phyloP scores from a whole-genome alignment of 2,888 invertebrate species.

The Linnaemya vulpina region DNA sequence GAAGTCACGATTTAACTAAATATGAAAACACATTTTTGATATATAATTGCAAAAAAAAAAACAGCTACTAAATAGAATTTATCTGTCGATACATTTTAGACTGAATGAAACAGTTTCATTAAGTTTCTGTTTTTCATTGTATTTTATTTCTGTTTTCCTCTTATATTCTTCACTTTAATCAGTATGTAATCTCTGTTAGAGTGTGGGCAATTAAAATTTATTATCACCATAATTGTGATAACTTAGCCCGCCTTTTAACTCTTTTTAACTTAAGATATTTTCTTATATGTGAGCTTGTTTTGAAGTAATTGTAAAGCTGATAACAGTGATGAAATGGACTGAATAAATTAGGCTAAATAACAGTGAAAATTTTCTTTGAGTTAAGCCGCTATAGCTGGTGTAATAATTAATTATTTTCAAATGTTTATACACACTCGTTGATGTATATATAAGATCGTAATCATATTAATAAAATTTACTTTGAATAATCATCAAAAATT shows the following conservation, averaged over 20 bases:
- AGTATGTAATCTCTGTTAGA: constrained; percentile 54
- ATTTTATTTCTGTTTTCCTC: neutral
- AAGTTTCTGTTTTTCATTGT: neutral
- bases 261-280: constrained; percentile 5
- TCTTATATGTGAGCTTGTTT: neutral
- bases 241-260: neutral
- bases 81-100: constrained; percentile 39
- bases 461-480: no score
- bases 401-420: no score
- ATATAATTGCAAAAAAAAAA: constrained; percentile 37
- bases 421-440: no score
- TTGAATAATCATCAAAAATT: no score
- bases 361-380: no score
- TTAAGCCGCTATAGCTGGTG: no score
- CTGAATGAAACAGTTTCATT: constrained; percentile 32
- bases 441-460: no score
- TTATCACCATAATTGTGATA: constrained; percentile 56
- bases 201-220: constrained; percentile 57
- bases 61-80: neutral
- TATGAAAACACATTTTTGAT: constrained; percentile 1
- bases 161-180: constrained; percentile 35
- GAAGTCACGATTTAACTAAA: constrained; percentile 35
- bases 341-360: neutral
- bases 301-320: neutral
- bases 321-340: constrained; percentile 4